A percentile compares a stretch with the other conserved stretches of the same genome.
These are phyloP conservation scores for Corvus hawaiiensis DNA, from an alignment of 2,113 vertebrate genomes.

Conservation along the genomic window DNA sequence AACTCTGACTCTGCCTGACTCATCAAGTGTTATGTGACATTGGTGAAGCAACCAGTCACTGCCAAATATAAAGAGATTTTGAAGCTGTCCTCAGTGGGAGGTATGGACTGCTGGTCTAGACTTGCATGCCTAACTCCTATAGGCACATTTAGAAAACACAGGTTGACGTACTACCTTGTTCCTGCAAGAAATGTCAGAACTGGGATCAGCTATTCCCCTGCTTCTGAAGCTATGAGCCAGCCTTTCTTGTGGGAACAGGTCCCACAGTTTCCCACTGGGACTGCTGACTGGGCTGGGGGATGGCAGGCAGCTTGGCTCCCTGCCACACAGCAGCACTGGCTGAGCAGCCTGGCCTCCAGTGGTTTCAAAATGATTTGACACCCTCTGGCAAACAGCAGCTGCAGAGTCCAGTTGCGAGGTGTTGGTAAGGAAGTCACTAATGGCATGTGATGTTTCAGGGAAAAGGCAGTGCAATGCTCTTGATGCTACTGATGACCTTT, in stretches of 20 bases:
- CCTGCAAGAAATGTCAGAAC: neutral
- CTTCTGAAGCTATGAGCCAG: neutral
- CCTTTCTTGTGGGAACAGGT: neutral
- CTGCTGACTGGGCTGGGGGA: neutral
- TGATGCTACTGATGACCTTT: neutral
- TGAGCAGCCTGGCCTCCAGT: neutral
- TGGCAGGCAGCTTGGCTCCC: neutral
- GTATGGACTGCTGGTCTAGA: neutral
- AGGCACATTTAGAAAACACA: neutral
- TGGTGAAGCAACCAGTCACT: neutral
- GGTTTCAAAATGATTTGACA: neutral
- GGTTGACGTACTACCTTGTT: neutral
- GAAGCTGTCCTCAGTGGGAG: neutral
- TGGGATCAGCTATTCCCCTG: neutral
- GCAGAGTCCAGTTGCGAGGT: neutral
- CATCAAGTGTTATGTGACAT: neutral
- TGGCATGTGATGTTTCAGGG: neutral
- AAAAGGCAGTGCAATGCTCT: neutral
- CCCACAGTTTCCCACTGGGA: neutral
- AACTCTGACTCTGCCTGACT: neutral
- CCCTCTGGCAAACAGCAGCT: neutral
- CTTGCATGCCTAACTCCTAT: neutral
- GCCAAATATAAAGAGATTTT: neutral
- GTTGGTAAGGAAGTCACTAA: neutral
- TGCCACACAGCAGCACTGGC: neutral